A percentile compares a stretch with the other conserved stretches of the same genome.
Evolutionary conservation across 2,888 invertebrate species (phyloP).

Genomic region (Dasypogon diadema): DNA sequence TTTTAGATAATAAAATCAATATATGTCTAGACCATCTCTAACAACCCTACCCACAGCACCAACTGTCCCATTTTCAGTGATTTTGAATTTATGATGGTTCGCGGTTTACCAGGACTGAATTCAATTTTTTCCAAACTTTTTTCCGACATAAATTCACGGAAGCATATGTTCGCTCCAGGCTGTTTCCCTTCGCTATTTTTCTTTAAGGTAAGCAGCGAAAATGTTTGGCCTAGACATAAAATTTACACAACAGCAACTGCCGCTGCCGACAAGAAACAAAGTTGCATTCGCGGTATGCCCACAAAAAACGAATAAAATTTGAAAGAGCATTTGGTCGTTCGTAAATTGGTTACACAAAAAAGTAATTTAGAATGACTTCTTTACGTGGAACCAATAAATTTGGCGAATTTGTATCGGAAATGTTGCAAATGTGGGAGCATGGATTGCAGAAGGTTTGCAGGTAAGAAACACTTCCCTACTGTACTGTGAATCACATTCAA

Average conservation of each 20-base stretch:
- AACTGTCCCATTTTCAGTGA: constrained; percentile 15
- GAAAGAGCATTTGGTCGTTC: not conserved
- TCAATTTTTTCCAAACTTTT: not conserved
- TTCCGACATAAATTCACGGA: constrained; percentile 3
- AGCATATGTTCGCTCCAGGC: constrained; percentile 1
- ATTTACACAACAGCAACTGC: constrained; percentile 22
- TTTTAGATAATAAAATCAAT: too few relatives aligned
- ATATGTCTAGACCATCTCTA: too few relatives aligned
- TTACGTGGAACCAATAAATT: too few relatives aligned
- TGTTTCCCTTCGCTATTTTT: not conserved
- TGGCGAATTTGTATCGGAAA: too few relatives aligned
- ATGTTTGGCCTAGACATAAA: constrained; percentile 17
- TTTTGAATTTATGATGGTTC: constrained; percentile 15
- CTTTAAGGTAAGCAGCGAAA: not conserved
- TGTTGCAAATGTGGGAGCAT: too few relatives aligned
- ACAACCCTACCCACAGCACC: constrained; percentile 5
- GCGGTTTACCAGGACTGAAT: constrained; percentile 29
- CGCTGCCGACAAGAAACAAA: not conserved
- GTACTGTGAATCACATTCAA: too few relatives aligned
- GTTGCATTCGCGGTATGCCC: not conserved
- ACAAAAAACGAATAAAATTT: not conserved
- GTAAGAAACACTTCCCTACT: too few relatives aligned
- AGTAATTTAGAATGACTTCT: too few relatives aligned
- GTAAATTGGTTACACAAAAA: not conserved
- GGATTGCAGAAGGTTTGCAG: too few relatives aligned